Evolutionary conservation across 1,140 invertebrate species (phyloP).

Genomic region (Drosophila baimaii): DNA sequence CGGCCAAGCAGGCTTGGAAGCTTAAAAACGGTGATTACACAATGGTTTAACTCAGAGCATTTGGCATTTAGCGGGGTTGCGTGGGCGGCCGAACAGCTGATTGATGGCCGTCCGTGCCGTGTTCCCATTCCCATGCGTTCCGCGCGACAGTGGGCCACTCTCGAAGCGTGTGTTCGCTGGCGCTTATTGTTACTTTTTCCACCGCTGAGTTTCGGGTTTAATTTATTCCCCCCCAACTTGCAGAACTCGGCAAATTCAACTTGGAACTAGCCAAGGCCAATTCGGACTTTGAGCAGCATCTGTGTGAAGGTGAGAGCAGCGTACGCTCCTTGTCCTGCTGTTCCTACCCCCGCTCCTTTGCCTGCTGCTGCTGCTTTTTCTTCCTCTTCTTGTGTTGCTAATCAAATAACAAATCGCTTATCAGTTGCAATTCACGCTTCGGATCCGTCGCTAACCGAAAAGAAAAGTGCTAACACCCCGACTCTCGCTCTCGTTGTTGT

Average conservation of each 20-base stretch:
- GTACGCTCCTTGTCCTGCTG: background rate
- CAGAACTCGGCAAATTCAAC: slow-evolving; percentile 78
- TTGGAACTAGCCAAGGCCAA: slow-evolving; percentile 78
- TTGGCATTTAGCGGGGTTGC: slow-evolving; percentile 22
- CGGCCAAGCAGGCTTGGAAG: slow-evolving; percentile 80
- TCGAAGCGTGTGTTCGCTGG: slow-evolving; percentile 55
- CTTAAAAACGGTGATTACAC: slow-evolving; percentile 72
- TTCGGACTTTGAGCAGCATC: slow-evolving; percentile 79
- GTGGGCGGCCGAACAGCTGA: slow-evolving; percentile 53
- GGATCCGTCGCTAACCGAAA: slow-evolving; percentile 28
- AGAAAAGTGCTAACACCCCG: slow-evolving; percentile 20
- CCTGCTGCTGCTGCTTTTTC: background rate
- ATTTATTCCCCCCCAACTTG: slow-evolving; percentile 39
- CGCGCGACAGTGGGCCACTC: slow-evolving; percentile 42
- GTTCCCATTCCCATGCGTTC: slow-evolving; percentile 45
- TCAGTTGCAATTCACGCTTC: slow-evolving; percentile 51
- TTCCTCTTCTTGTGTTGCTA: slow-evolving; percentile 9
- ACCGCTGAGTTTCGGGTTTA: slow-evolving; percentile 22
- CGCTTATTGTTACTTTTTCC: slow-evolving; percentile 51
- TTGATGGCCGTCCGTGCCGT: background rate
- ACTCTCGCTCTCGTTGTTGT: slow-evolving; percentile 13
- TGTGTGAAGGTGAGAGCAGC: slow-evolving; percentile 76
- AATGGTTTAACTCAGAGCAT: slow-evolving; percentile 38
- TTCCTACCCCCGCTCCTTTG: background rate
- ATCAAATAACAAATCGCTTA: slow-evolving; percentile 55